phyloP scores from a whole-genome alignment of 2,113 vertebrate species.

The Zootoca vivipara region DNA sequence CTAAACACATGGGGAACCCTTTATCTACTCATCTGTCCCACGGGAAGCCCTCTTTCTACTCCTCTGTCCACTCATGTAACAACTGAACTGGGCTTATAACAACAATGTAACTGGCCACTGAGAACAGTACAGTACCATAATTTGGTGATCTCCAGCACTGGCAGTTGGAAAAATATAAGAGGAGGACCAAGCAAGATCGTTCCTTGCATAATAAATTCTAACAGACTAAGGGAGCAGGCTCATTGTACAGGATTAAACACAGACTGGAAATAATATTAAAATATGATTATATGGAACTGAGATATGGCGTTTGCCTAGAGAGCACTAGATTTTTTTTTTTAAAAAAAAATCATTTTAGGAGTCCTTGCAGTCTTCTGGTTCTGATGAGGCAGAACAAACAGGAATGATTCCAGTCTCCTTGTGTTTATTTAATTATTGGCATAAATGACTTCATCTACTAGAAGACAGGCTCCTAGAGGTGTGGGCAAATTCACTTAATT shows the following conservation, averaged over 20 bases:
- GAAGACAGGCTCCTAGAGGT: neutral
- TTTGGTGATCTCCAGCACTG: neutral
- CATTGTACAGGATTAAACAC: neutral
- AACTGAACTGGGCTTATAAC: no score
- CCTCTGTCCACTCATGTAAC: no score
- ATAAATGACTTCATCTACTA: neutral
- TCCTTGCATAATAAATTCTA: neutral
- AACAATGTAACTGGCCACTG: neutral
- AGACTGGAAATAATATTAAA: neutral
- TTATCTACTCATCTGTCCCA: no score
- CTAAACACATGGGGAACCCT: no score
- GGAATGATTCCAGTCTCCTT: neutral
- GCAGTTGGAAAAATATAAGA: neutral
- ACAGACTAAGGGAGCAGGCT: no score
- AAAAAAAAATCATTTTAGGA: neutral
- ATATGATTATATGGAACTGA: neutral
- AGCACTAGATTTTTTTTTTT: neutral
- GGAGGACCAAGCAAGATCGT: no score
- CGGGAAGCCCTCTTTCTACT: no score
- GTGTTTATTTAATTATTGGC: neutral
- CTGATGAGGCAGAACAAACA: neutral
- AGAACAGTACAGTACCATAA: neutral
- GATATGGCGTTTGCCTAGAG: neutral
- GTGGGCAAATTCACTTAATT: neutral
- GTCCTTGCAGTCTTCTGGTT: neutral